These are phyloP conservation scores for Dasypogon diadema DNA, from an alignment of 2,888 invertebrate genomes.

Conservation along the genomic window DNA sequence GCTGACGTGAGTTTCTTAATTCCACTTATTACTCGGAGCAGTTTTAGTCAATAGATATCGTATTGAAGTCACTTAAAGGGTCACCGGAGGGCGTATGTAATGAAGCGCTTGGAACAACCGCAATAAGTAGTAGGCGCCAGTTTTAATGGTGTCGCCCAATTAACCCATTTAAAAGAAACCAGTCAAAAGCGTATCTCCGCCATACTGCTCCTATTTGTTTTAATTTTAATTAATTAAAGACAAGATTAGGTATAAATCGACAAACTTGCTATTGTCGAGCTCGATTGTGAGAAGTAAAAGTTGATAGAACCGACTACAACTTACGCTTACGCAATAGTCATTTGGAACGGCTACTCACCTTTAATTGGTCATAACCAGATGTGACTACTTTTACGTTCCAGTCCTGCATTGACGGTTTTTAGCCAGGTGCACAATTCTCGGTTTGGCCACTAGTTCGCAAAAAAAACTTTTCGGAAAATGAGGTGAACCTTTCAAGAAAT, in stretches of 20 bases:
- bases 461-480: constrained; percentile 19
- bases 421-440: not conserved
- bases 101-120: constrained; percentile 1
- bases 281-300: constrained; percentile 33
- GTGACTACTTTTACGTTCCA: not conserved
- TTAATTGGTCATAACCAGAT: constrained; percentile 15
- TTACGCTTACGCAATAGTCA: constrained; percentile 11
- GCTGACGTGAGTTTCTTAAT: not conserved
- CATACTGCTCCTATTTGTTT: constrained; percentile 16
- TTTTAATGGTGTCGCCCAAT: constrained; percentile 28
- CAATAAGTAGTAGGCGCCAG: constrained; percentile 23
- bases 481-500: constrained; percentile 29
- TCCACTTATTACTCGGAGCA: not conserved
- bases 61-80: not conserved
- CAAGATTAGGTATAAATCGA: not conserved
- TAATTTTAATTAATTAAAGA: constrained; percentile 15
- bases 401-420: not conserved
- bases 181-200: not conserved
- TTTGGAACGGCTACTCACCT: constrained; percentile 8
- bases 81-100: not conserved
- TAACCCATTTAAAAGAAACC: constrained; percentile 3
- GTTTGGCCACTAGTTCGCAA: no score
- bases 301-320: constrained; percentile 19
- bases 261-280: not conserved
- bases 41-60: constrained; percentile 10